Evolutionary conservation across 1,140 invertebrate species (phyloP), one percentile per base, ranked within the genome.

Genomic region (Drosophila ficusphila): DNA sequence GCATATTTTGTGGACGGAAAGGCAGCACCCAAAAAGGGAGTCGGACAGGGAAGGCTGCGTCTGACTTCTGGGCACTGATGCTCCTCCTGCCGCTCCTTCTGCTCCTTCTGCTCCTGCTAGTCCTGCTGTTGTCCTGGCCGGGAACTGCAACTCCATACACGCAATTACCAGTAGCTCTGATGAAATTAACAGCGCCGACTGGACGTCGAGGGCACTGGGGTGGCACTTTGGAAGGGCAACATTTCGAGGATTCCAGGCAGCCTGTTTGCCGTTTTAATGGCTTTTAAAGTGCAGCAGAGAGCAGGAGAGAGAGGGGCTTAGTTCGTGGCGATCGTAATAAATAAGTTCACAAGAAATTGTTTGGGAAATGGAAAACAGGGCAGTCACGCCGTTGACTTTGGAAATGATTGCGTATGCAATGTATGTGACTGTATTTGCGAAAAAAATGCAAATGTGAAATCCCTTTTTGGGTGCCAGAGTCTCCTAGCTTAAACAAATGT

Each of bases 121-220:
- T 25, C 18, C 19, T 33, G 14, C 33, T 18, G 51, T 11, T 19
- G 27, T 33, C 58, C 46, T 18, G 47, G 19, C 48, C 33, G 31
- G 57, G 54, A 25, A 74, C 61, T 76, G 64, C 57, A 83, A 85
- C 70, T 74, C 74, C 69, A 83, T 79, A 79, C 53, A 75, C 70
- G 76, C 77, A 81, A 81, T 85, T 85, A 79, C 79, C 76, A 89
- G 83, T 83, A 89, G 83, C 85, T 70, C 73, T 89, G 83, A 89
- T 89, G 79, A 89, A 89, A 89, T 89, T 89, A 89, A 89, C 75
- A 67, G 83, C 67, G 71, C 58, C 51, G 39, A 21, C 41, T 27
- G 38, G 21, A 7, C 4, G 39, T 8, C 21, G 34, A 19, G 18
- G n/a, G 8, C 12, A 29, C n/a, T 9, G 39, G 23, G 31, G 18